A percentile compares a stretch with the other conserved stretches of the same genome.
Evolutionary conservation across 2,113 vertebrate species (phyloP).

Genomic region (Tricholaema leucomelas): DNA sequence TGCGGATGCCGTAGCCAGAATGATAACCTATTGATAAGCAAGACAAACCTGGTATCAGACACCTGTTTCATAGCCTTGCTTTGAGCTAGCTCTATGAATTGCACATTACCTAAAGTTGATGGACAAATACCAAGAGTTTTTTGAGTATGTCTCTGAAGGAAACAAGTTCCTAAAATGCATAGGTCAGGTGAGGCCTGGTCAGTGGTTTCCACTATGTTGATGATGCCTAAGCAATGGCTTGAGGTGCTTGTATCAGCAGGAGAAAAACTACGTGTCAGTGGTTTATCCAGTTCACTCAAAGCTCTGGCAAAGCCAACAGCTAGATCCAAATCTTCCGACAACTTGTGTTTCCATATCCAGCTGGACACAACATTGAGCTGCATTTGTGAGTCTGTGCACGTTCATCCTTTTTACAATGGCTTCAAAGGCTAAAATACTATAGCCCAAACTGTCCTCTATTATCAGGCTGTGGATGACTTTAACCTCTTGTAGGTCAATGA

Average conservation of each 20-base stretch:
- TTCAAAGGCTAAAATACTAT: background rate
- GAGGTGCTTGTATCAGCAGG: background rate
- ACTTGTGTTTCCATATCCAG: background rate
- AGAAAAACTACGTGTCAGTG: background rate
- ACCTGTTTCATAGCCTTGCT: background rate
- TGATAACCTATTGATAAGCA: background rate
- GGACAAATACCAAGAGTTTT: accelerated
- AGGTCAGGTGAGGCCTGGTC: background rate
- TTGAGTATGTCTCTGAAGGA: background rate
- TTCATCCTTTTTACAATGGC: background rate
- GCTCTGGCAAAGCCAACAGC: background rate
- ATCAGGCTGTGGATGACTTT: background rate
- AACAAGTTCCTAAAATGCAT: background rate
- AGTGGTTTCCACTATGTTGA: background rate
- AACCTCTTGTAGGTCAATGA: background rate
- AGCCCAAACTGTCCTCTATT: background rate
- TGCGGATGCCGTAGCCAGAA: background rate
- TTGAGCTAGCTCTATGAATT: background rate
- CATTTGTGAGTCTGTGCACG: background rate
- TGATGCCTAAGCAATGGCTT: background rate
- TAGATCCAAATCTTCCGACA: background rate
- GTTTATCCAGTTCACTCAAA: background rate
- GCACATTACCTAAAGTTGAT: background rate
- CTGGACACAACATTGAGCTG: background rate
- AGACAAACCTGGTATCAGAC: background rate